Evolutionary conservation across 2,888 invertebrate species (phyloP).

Genomic region (Caenorhabditis sp.): DNA sequence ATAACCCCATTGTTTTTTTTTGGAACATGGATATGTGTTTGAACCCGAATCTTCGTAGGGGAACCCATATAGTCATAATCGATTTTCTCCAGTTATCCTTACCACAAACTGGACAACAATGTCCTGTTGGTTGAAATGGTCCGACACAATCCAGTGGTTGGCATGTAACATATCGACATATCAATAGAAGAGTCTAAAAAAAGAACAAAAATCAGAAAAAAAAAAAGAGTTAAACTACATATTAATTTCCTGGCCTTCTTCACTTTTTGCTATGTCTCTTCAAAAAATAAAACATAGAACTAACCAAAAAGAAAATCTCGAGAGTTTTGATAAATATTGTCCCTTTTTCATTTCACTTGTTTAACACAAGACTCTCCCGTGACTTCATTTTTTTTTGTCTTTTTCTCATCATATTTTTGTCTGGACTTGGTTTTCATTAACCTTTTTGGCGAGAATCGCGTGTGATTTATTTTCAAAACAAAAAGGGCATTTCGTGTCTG

Average conservation of each 20-base stretch:
- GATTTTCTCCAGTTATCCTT: constrained; percentile 4
- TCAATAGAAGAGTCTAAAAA: constrained; percentile 40
- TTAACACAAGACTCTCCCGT: neutral
- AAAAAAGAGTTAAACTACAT: no score
- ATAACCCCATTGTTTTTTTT: no score
- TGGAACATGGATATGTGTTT: no score
- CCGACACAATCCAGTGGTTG: constrained; percentile 24
- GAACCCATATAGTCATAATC: no score
- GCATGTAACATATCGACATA: constrained; percentile 41
- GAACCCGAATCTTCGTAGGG: no score
- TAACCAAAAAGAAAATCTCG: constrained; percentile 4
- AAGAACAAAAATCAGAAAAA: neutral
- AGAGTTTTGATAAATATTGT: constrained; percentile 1
- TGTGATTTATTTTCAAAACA: neutral
- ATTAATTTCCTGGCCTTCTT: no score
- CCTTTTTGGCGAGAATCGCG: neutral
- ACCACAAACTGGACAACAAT: constrained; percentile 55
- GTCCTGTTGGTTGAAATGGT: constrained; percentile 41
- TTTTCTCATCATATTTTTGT: neutral
- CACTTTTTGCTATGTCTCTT: no score
- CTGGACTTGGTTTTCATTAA: no score
- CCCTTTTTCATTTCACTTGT: neutral
- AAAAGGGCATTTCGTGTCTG: neutral
- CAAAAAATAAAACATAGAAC: no score
- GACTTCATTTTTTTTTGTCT: neutral